Evolutionary conservation across 2,888 invertebrate species (phyloP).

Genomic region (Pogonocherus hispidulus): DNA sequence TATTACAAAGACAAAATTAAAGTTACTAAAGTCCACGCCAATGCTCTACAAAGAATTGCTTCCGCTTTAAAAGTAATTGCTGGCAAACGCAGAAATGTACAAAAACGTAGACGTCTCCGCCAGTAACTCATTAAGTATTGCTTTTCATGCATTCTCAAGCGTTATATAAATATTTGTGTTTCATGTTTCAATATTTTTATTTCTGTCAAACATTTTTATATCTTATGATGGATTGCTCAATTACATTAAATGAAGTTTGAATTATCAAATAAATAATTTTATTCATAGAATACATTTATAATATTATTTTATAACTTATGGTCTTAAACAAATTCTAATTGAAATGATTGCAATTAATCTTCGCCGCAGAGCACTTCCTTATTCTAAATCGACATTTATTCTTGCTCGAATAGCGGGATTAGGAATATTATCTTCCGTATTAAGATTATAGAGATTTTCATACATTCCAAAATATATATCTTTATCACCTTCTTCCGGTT

Average conservation of each 20-base stretch:
- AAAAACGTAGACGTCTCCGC: constrained; percentile 1
- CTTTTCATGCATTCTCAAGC: no score
- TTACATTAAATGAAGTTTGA: background rate
- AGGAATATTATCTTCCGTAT: constrained; percentile 2
- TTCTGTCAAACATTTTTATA: background rate
- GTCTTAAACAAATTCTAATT: background rate
- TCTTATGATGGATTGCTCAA: background rate
- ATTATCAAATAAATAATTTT: background rate
- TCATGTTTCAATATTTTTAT: background rate
- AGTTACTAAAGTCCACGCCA: no score
- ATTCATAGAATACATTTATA: constrained; percentile 3
- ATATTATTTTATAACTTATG: no score
- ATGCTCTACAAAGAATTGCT: no score
- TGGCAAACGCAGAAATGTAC: background rate
- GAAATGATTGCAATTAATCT: constrained; percentile 4
- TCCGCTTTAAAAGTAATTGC: no score
- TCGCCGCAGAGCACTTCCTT: constrained; percentile 1
- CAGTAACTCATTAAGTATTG: constrained; percentile 2
- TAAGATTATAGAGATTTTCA: background rate
- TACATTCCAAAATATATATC: background rate
- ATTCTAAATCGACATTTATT: background rate
- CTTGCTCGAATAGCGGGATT: background rate
- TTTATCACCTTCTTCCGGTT: background rate
- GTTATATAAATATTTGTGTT: constrained; percentile 1
- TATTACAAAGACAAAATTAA: no score